A percentile compares a stretch with the other conserved stretches of the same genome.
phyloP scores from a whole-genome alignment of 2,797 vertebrate species.

The Falco rusticolus region DNA sequence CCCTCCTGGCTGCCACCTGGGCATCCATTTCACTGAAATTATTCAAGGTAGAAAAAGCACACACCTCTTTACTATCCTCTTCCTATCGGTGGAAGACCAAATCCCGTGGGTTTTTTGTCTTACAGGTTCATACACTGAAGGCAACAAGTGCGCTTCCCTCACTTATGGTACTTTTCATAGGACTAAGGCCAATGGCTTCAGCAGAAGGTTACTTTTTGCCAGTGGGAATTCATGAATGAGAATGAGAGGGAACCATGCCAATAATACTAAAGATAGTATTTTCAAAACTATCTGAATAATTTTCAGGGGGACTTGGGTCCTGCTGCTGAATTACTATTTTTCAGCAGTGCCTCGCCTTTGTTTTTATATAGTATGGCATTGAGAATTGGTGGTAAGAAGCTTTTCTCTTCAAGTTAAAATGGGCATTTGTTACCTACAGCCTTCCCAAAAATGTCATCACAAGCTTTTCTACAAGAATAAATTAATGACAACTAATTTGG shows the following conservation, averaged over 20 bases:
- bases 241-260: background rate
- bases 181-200: background rate
- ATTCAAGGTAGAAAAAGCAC: background rate
- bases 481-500: background rate
- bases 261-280: background rate
- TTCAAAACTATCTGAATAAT: background rate
- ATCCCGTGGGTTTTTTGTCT: background rate
- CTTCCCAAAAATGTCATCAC: background rate
- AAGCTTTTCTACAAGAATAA: background rate
- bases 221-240: background rate
- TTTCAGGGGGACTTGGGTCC: background rate
- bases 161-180: background rate
- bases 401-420: background rate
- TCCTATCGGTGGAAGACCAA: background rate
- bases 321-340: background rate
- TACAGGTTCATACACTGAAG: background rate
- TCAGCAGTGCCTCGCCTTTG: background rate
- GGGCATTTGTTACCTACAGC: background rate
- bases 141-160: background rate
- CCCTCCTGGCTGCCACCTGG: background rate
- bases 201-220: background rate
- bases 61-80: background rate
- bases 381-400: background rate
- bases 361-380: background rate
- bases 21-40: background rate